Evolutionary conservation across 2,113 vertebrate species (phyloP).

Genomic region (Thymallus thymallus): DNA sequence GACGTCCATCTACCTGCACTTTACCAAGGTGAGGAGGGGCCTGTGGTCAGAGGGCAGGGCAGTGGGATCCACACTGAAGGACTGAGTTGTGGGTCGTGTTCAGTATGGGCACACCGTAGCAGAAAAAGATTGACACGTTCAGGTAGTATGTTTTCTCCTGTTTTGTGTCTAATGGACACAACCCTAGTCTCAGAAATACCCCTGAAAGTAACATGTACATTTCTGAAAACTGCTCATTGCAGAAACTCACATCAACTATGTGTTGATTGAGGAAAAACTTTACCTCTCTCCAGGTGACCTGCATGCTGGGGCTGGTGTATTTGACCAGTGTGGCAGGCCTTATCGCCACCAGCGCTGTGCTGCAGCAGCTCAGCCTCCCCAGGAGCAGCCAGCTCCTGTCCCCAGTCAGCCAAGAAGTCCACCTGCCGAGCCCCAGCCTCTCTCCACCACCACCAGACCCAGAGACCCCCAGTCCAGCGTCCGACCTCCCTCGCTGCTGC

Average conservation of each 20-base stretch:
- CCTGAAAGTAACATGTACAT: too few relatives aligned
- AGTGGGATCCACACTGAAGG: too few relatives aligned
- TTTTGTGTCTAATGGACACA: too few relatives aligned
- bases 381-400: constrained; percentile 32
- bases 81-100: too few relatives aligned
- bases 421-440: constrained; percentile 34
- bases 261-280: background rate
- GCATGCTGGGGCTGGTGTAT: constrained; percentile 87
- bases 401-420: constrained; percentile 9
- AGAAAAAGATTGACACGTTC: too few relatives aligned
- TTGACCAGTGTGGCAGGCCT: constrained; percentile 85
- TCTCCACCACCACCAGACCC: background rate
- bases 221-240: too few relatives aligned
- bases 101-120: too few relatives aligned
- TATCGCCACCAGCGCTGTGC: constrained; percentile 77
- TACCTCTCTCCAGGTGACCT: constrained; percentile 79
- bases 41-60: too few relatives aligned
- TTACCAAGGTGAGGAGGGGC: constrained; percentile 81
- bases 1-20: constrained; percentile 83
- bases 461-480: constrained; percentile 30
- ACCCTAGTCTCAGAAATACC: too few relatives aligned
- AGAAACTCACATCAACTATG: too few relatives aligned
- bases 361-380: constrained; percentile 77
- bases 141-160: too few relatives aligned
- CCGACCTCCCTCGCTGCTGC: constrained; percentile 42